phyloP scores from a whole-genome alignment of 2,888 invertebrate genomes.

The Cephus rjabovi region DNA sequence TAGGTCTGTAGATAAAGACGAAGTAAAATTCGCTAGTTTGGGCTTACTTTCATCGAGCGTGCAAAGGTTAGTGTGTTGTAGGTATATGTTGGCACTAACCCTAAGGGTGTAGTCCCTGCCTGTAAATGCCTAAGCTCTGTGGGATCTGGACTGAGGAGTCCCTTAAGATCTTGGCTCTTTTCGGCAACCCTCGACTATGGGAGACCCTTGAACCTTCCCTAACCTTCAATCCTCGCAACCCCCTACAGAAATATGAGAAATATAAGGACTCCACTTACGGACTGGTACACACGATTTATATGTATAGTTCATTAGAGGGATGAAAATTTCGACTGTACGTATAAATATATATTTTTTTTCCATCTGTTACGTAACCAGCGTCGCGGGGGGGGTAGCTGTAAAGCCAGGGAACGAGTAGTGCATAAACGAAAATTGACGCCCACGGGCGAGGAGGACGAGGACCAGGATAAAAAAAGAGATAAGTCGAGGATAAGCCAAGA shows the following conservation, averaged over 20 bases:
- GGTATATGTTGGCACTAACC: neutral
- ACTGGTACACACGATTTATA: neutral
- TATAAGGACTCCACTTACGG: neutral
- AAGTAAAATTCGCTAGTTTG: neutral
- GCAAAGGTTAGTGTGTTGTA: neutral
- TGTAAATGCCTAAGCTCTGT: neutral
- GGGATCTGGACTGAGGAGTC: neutral
- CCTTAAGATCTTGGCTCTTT: neutral
- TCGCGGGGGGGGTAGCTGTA: neutral
- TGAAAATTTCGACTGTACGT: neutral
- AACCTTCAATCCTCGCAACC: neutral
- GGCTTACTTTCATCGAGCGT: neutral
- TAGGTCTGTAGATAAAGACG: neutral
- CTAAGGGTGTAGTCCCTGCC: neutral
- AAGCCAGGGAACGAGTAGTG: neutral
- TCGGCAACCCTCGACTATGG: neutral
- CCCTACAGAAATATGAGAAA: neutral
- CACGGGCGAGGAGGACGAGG: neutral
- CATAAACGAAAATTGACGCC: neutral
- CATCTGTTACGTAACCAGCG: neutral
- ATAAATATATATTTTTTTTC: neutral
- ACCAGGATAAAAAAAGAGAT: neutral
- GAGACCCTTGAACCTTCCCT: neutral
- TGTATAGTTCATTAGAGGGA: neutral
- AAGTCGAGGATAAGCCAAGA: neutral